Percentiles rank a stretch among this genome's conserved stretches.
phyloP scores from a whole-genome alignment of 2,888 invertebrate genomes.

The Cephus sareptanus region DNA sequence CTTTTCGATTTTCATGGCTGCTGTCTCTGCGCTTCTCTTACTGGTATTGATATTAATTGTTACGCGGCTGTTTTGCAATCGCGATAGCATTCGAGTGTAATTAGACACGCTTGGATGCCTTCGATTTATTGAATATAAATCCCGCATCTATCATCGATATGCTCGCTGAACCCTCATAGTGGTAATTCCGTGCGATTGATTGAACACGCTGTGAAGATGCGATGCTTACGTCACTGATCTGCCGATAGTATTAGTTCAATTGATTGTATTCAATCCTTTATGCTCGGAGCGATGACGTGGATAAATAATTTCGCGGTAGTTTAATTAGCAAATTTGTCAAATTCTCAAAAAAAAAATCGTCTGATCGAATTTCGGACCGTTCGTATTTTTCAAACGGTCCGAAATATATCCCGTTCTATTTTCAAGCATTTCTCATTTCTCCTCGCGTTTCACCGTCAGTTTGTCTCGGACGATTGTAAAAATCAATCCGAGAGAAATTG shows the following conservation, averaged over 20 bases:
- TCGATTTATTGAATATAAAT: background rate
- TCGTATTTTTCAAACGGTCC: too few species aligned
- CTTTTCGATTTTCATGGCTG: background rate
- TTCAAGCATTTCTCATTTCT: too few species aligned
- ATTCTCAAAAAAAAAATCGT: too few species aligned
- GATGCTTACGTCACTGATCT: background rate
- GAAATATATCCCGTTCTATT: too few species aligned
- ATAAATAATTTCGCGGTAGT: background rate
- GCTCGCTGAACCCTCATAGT: background rate
- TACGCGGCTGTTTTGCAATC: background rate
- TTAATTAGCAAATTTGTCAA: background rate
- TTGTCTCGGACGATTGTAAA: too few species aligned
- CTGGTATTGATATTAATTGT: background rate
- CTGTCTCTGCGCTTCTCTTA: background rate
- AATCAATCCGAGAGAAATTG: too few species aligned
- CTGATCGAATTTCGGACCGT: too few species aligned
- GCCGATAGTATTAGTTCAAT: background rate
- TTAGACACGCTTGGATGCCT: background rate
- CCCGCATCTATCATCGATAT: background rate
- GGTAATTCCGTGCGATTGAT: background rate
- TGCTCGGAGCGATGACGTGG: background rate
- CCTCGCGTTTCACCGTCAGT: too few species aligned
- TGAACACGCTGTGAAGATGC: background rate
- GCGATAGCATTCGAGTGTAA: background rate
- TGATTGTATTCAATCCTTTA: background rate